phyloP scores from a whole-genome alignment of 2,888 invertebrate species.

The Oscheius sp. region DNA sequence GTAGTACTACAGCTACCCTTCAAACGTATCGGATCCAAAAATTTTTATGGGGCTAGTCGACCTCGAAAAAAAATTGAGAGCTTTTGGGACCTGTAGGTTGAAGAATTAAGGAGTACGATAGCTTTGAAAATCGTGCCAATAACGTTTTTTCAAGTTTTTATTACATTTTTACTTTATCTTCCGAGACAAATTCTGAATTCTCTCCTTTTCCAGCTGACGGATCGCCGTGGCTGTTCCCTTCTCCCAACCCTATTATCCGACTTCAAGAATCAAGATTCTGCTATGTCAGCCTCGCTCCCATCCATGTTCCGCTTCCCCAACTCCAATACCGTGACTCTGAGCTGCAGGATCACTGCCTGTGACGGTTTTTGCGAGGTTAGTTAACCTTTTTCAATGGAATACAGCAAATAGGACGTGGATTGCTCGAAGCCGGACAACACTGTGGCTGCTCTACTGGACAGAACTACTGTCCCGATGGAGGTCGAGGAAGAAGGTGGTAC shows the following conservation, averaged over 20 bases:
- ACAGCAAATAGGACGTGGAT: slow-evolving; percentile 10
- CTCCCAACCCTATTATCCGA: slow-evolving; percentile 46
- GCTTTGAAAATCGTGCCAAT: not conserved
- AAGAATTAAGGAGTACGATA: not conserved
- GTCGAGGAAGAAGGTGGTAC: slow-evolving; percentile 18
- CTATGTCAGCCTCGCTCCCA: slow-evolving; percentile 42
- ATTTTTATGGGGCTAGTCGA: too few species aligned
- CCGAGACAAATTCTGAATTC: not conserved
- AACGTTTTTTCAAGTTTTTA: not conserved
- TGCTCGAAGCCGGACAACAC: slow-evolving; percentile 35
- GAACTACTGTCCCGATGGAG: slow-evolving; percentile 39
- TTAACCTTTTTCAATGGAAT: not conserved
- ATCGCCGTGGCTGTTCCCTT: slow-evolving; percentile 52
- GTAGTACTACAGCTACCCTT: too few species aligned
- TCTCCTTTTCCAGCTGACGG: slow-evolving; percentile 41
- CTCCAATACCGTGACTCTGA: slow-evolving; percentile 39
- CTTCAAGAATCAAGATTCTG: slow-evolving; percentile 43
- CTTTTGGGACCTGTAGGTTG: not conserved
- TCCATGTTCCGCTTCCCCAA: slow-evolving; percentile 57
- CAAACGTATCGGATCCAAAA: too few species aligned
- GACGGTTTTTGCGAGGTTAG: slow-evolving; percentile 46
- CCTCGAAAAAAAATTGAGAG: too few species aligned
- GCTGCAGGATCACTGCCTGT: slow-evolving; percentile 45
- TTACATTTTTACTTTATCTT: not conserved
- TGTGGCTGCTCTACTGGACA: slow-evolving; percentile 41